These are phyloP conservation scores for Polydrusus cervinus DNA, from an alignment of 2,888 invertebrate species.

Conservation along the genomic window DNA sequence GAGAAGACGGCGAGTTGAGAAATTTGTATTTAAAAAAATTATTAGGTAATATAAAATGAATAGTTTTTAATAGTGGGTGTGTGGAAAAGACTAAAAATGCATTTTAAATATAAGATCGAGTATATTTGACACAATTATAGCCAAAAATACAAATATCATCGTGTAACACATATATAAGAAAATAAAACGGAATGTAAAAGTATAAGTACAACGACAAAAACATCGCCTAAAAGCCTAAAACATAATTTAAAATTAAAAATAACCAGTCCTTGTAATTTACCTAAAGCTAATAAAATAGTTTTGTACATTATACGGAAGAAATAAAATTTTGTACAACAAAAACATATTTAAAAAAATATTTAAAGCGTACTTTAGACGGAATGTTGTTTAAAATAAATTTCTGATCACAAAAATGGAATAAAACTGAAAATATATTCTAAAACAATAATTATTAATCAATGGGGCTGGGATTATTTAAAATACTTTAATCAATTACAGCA, in stretches of 20 bases:
- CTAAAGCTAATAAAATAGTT: constrained; percentile 1
- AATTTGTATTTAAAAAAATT: no score
- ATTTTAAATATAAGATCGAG: constrained; percentile 34
- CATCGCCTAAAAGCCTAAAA: constrained; percentile 22
- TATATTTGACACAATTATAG: constrained; percentile 44
- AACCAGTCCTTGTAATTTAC: constrained; percentile 1
- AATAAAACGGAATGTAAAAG: constrained; percentile 21
- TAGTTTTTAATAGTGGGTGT: no score
- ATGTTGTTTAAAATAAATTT: constrained; percentile 12
- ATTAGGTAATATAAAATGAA: no score
- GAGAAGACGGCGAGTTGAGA: no score
- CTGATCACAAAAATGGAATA: constrained; percentile 11
- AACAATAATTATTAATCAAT: background rate
- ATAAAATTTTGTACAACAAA: constrained; percentile 21
- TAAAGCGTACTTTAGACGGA: constrained; percentile 28
- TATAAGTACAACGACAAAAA: constrained; percentile 18
- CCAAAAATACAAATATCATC: constrained; percentile 43
- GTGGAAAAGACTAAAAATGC: background rate
- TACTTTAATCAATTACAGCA: no score
- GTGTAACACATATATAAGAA: constrained; percentile 14
- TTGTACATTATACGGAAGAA: constrained; percentile 20
- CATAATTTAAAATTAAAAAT: constrained; percentile 30
- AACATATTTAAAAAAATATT: background rate
- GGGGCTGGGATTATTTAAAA: background rate
- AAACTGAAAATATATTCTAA: constrained; percentile 3